Evolutionary conservation across 2,113 vertebrate genomes (phyloP).

Genomic region (Syrrhaptes paradoxus): DNA sequence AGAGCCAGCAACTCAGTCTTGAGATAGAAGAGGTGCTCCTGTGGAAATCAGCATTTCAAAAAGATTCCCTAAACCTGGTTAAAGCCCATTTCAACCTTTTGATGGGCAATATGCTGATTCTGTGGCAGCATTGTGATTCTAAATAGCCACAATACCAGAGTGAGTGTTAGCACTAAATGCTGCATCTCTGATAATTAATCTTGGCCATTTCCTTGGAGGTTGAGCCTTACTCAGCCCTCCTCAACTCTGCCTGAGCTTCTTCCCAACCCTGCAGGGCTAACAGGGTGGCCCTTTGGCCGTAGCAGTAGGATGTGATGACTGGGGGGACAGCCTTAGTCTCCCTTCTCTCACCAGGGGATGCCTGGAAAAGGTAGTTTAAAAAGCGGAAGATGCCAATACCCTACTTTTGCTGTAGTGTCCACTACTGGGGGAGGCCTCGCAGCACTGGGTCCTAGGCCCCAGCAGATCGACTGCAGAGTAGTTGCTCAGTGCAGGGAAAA

Average conservation of each 20-base stretch:
- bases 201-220: background rate
- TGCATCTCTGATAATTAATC: background rate
- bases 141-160: background rate
- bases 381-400: background rate
- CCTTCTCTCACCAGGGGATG: background rate
- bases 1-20: background rate
- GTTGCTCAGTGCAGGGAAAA: background rate
- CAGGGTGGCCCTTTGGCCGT: accelerated
- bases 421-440: accelerated
- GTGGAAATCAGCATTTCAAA: constrained; percentile 27
- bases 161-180: background rate
- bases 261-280: background rate
- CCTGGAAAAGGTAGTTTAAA: background rate
- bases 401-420: background rate
- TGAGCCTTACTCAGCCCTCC: background rate
- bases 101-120: background rate
- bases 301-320: background rate
- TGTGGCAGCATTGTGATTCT: background rate
- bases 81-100: background rate
- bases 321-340: background rate
- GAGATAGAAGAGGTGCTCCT: background rate
- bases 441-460: background rate
- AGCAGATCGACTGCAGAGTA: background rate
- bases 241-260: background rate
- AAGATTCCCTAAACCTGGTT: background rate